Percentiles rank a stretch among this genome's conserved stretches.
phyloP scores from a whole-genome alignment of 2,113 vertebrate genomes.

The sheep (Ovis aries) region DNA sequence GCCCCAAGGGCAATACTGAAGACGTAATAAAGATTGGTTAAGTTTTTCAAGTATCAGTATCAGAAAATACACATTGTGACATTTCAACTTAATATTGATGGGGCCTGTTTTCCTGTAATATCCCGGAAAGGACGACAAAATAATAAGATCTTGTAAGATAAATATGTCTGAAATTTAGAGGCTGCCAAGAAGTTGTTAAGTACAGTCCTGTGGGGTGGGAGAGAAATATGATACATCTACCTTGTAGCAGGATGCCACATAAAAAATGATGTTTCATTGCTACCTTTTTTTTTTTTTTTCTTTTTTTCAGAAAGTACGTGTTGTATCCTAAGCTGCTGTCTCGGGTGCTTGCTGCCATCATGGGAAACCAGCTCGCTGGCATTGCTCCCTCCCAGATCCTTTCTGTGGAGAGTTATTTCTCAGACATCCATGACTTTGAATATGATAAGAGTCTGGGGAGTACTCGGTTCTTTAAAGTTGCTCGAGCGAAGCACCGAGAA shows the following conservation, averaged over 20 bases:
- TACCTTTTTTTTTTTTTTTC: background rate
- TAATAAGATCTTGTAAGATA: background rate
- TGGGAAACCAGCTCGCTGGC: conserved; percentile 98
- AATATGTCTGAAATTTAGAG: background rate
- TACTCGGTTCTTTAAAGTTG: conserved; percentile 98
- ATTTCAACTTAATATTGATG: background rate
- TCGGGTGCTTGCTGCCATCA: conserved; percentile 59
- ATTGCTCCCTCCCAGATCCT: conserved; percentile 98
- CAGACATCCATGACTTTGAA: conserved; percentile 93
- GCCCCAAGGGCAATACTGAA: background rate
- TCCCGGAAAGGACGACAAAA: background rate
- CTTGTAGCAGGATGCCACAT: background rate
- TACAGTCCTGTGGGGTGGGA: background rate
- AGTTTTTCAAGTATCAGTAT: background rate
- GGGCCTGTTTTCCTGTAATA: background rate
- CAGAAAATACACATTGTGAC: background rate
- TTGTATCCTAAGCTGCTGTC: background rate
- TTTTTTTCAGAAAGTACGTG: background rate
- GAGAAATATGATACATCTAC: background rate
- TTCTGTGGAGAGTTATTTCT: conserved; percentile 97
- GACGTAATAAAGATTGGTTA: background rate
- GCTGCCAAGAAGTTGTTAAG: background rate
- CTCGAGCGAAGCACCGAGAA: conserved; percentile 95
- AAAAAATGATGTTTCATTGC: background rate
- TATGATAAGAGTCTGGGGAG: conserved; percentile 98